phyloP scores from a whole-genome alignment of 2,113 vertebrate species.

The Barbus barbus region DNA sequence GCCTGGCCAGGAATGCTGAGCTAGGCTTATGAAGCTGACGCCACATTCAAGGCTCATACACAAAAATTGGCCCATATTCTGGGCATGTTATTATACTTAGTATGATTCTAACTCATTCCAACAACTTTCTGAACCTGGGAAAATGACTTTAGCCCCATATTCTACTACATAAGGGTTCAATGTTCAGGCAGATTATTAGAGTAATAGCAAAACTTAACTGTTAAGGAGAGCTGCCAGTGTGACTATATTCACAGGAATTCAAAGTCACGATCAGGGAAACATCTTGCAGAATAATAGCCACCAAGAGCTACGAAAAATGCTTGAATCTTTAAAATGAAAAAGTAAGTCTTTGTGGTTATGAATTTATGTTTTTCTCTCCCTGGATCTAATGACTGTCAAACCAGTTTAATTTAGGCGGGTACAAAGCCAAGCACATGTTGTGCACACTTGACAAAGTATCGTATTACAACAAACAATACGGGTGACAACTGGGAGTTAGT shows the following conservation, averaged over 20 bases:
- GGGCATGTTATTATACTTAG: constrained; percentile 19
- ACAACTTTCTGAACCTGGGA: constrained; percentile 37
- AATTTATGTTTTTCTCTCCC: not conserved
- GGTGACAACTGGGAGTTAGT: constrained; percentile 32
- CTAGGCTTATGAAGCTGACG: constrained; percentile 34
- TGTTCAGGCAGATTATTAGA: constrained; percentile 26
- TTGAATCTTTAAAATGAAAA: not conserved
- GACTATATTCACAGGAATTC: not conserved
- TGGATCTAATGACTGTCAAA: constrained; percentile 17
- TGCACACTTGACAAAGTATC: constrained; percentile 16
- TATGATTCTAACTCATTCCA: constrained; percentile 18
- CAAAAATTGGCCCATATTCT: constrained; percentile 4
- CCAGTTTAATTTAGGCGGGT: not conserved
- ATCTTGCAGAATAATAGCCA: not conserved
- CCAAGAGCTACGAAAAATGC: not conserved
- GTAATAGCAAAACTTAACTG: constrained; percentile 4
- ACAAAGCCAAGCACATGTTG: constrained; percentile 3
- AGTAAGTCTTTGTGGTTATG: not conserved
- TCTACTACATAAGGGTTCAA: constrained; percentile 9
- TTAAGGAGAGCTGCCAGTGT: not conserved
- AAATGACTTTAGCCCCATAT: constrained; percentile 15
- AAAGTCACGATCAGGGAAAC: not conserved
- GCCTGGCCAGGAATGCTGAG: constrained; percentile 5
- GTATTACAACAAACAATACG: constrained; percentile 1
- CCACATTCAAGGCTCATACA: constrained; percentile 20